Evolutionary conservation across 1,140 invertebrate species (phyloP), one percentile per base, ranked within the genome.

Genomic region (Pseudoatta argentina): DNA sequence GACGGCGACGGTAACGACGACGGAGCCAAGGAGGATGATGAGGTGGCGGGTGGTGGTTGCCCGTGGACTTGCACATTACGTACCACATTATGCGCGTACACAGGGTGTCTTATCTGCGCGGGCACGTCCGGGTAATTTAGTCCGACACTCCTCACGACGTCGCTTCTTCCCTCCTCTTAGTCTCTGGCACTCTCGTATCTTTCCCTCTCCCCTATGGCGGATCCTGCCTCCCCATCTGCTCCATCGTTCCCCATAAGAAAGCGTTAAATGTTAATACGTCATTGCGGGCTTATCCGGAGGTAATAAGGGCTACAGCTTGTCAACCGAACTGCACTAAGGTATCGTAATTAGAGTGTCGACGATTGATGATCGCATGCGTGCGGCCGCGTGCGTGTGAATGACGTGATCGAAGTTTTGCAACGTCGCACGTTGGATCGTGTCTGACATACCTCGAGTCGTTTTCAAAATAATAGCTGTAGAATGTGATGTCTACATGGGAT

Each of bases 101-200:
- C 91, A 92, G 89, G 89, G 86, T 91, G 90, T 89, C 90, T 92
- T 92, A 92, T 91, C 91, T 92, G 88, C 86, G 85, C 72, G 89
- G 86, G 91, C 91, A 91, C 91, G 91, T 92, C 91, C 91, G 91
- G 87, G 91, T 91, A 92, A 92, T 92, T 92, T 92, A 92, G 91
- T 85, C 89, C 66, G 85, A 61, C 91, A 88, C 89, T 89, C 87
- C 83, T 90, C 86, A 78, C 86, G 86, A 83, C 88, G 82, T 85
- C 79, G 78, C 69, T 85, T 82, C 87, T 87, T 86, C 78, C 88
- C 66, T 87, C 66, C 75, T 59, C 64, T 21, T 63, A 53, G 63
- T 85, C 76, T 34, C 83, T 39, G 21, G 8, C 34, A 24, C 73
- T 64, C 64, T 67, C 10, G 30, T 57, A 27, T 55, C 73, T 59